phyloP scores from a whole-genome alignment of 1,140 invertebrate species.

The Temnothorax curvispinosus region DNA sequence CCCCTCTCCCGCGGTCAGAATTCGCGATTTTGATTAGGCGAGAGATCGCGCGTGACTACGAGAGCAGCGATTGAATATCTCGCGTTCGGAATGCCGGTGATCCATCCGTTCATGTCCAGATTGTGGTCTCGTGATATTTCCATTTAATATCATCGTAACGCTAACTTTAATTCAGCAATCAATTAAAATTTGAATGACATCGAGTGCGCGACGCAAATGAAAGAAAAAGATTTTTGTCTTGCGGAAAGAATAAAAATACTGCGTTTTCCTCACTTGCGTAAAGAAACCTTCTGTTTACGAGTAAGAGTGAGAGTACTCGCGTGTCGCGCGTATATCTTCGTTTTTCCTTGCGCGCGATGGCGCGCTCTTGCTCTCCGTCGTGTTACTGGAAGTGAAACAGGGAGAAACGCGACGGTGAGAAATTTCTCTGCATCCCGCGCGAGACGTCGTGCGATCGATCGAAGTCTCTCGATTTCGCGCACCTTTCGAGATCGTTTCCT shows the following conservation, averaged over 20 bases:
- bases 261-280: not conserved
- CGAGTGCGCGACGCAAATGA: not conserved
- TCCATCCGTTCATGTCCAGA: not conserved
- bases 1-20: not conserved
- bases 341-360: not conserved
- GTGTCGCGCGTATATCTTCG: slow-evolving; percentile 48
- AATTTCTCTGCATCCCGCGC: slow-evolving; percentile 39
- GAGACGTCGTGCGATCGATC: slow-evolving; percentile 55
- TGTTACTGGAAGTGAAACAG: slow-evolving; percentile 35
- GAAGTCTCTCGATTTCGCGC: slow-evolving; percentile 38
- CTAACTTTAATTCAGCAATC: not conserved
- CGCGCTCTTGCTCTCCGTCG: slow-evolving; percentile 6
- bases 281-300: slow-evolving; percentile 21
- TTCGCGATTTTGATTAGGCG: slow-evolving; percentile 39
- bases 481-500: slow-evolving; percentile 26
- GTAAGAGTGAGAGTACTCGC: slow-evolving; percentile 39
- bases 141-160: not conserved
- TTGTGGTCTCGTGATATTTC: not conserved
- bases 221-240: not conserved
- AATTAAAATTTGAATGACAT: not conserved
- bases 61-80: not conserved
- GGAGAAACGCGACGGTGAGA: slow-evolving; percentile 46
- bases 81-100: not conserved
- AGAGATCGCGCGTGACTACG: slow-evolving; percentile 22
- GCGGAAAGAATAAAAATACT: not conserved